Conservation (phyloP, 2,113 vertebrate species). For the Macaca fascicularis region DNA sequence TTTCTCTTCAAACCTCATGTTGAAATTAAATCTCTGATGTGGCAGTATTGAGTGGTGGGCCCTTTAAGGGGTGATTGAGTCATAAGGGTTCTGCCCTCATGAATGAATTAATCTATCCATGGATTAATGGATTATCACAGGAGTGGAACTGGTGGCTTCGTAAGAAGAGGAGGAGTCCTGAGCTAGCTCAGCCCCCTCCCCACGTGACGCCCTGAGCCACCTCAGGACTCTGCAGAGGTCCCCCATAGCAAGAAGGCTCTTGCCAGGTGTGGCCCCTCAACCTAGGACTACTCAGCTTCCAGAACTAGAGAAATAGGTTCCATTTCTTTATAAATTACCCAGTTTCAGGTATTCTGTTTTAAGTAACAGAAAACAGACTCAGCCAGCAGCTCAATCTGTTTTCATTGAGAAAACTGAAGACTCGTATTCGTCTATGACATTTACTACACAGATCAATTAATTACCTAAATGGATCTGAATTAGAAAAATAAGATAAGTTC, state of each 20-base stretch:
- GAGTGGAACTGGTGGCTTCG: background rate
- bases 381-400: constrained; percentile 76
- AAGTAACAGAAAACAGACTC: background rate
- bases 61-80: background rate
- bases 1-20: background rate
- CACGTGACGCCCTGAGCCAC: background rate
- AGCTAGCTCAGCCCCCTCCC: background rate
- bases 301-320: background rate
- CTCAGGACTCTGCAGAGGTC: background rate
- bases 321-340: background rate
- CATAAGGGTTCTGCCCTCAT: background rate
- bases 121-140: background rate
- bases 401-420: constrained; percentile 81
- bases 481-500: constrained; percentile 60
- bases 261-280: background rate
- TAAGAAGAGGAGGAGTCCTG: background rate
- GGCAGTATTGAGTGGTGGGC: background rate
- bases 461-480: constrained; percentile 79
- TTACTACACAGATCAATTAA: constrained; percentile 84
- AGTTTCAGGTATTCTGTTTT: background rate
- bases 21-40: background rate
- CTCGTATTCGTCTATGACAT: constrained; percentile 74
- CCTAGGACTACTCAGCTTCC: background rate
- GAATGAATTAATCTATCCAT: background rate
- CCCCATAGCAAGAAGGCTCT: background rate